Conservation (phyloP, 1,140 invertebrate species). For the Eupristina koningsbergeri region DNA sequence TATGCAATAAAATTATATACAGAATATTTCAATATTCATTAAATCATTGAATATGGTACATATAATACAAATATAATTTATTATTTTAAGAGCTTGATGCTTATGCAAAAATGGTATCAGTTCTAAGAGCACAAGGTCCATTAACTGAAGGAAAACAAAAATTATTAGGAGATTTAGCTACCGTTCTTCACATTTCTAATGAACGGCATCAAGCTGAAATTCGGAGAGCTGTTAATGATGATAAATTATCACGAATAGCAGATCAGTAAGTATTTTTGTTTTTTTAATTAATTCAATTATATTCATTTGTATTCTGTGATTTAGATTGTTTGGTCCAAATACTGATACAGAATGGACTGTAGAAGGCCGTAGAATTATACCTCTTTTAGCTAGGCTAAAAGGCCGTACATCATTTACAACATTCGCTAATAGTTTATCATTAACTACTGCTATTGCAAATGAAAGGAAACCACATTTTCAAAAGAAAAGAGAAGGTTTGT, state of each 20-base stretch:
- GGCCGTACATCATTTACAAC: conserved; percentile 88
- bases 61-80: conserved; percentile 13
- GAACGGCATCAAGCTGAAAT: conserved; percentile 93
- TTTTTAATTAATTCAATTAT: conserved; percentile 41
- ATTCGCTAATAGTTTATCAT: conserved; percentile 83
- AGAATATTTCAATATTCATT: background rate
- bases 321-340: conserved; percentile 85
- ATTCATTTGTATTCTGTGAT: conserved; percentile 48
- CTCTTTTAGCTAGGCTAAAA: conserved; percentile 85
- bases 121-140: conserved; percentile 91
- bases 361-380: conserved; percentile 87
- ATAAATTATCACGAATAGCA: conserved; percentile 89
- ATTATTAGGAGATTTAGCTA: conserved; percentile 86
- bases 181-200: conserved; percentile 87
- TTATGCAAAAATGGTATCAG: conserved; percentile 89
- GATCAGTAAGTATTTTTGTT: conserved; percentile 80
- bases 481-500: conserved; percentile 57
- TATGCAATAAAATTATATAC: background rate
- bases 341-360: conserved; percentile 88
- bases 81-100: conserved; percentile 87
- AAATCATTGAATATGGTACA: background rate
- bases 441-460: conserved; percentile 73
- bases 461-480: conserved; percentile 65
- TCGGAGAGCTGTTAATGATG: conserved; percentile 91
- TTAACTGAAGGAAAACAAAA: conserved; percentile 88